Evolutionary conservation across 2,113 vertebrate species (phyloP), one percentile per base, ranked within the genome.

Genomic region (Misgurnus anguillicaudatus): DNA sequence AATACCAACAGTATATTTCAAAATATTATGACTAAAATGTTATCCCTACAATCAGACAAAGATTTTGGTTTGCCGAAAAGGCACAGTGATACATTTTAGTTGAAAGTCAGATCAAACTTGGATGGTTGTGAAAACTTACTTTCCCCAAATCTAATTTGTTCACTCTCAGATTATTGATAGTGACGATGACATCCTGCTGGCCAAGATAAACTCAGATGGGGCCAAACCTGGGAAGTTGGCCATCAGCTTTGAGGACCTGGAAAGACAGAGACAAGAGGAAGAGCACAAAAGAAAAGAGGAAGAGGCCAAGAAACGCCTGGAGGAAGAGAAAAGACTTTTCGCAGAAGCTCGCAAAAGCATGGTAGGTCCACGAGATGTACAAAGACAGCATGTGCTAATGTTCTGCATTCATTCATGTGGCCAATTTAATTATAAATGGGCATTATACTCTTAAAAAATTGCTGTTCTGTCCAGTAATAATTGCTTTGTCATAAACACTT

Each of bases 251-350:
- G 93, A 94, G 83, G 92, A 94, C 41, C 78, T 93, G 83, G 90
- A 92, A 62, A 90, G 89, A 11, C 92, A 93, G 80, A 89, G 93
- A 42, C 89, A 87, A 67, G 91, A 92, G 67, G 93, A 93, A 36
- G 93, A 93, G 79, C 92, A 93, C 68, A 91, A 75, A 80, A 93
- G 80, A 63, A 91, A 90, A 0, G 93, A 94, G 79, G 93, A 94
- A 67, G 93, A 94, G 73, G 92, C 93, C 55, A 93, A 90, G 83
- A 90, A 53, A 66, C 92, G 93, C 48, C 78, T 94, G 83, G 89
- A 94, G 61, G 93, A 94, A 81, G 93, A 94, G 83, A 94, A 93
- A 85, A 91, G 71, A 65, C 88, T 92, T 31, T 94, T 94, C n/a
- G 92, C 91, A 0, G 93, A 94, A 82, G 93, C 93, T 16, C 92